Evolutionary conservation across 1,140 invertebrate species (phyloP), one percentile per base, ranked within the genome.

Genomic region (Araneus ventricosus): DNA sequence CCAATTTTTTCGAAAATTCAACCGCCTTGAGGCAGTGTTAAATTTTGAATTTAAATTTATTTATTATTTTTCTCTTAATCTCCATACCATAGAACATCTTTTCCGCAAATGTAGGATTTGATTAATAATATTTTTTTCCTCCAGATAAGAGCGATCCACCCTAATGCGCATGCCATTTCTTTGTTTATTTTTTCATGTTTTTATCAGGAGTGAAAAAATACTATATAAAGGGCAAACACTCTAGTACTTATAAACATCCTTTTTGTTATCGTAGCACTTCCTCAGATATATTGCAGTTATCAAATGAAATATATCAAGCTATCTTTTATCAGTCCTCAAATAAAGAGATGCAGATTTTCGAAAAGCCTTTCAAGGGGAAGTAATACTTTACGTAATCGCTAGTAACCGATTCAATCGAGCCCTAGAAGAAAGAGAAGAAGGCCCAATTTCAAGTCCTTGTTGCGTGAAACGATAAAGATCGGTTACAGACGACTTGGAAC

Each of bases 311-410:
- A 75, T 75, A 30, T 75, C 20, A 17, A 75, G 4, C 14, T 75
- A 4, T 30, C 14, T 30, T 75, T 75, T 75, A n/a, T 37, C 20
- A 37, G 1, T 17, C 34, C 30, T 10, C 7, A 27, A 37, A 37
- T 20, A 75, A 75, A 34, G 14, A n/a, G n/a, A 27, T 20, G 70
- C 20, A 20, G 70, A 37, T 14, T 22, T 37, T 34, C 17, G 20
- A 22, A 45, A 84, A n/a, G 24, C n/a, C 20, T 84, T 84, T 84
- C 27, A 84, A 84, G 17, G 45, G 80, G 80, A 84, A 84, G 80
- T 24, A 84, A 84, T 24, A 84, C 80, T 34, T 75, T 37, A 75
- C 70, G 70, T 75, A 75, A 75, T 75, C 37, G 30, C 14, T 34
- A 34, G 34, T 22, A 34, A 4, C 30, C 67, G 20, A 20, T 34